Base-by-base conservation (phyloP, 2,113 vertebrate species). In the Phyllostomus discolor region DNA sequence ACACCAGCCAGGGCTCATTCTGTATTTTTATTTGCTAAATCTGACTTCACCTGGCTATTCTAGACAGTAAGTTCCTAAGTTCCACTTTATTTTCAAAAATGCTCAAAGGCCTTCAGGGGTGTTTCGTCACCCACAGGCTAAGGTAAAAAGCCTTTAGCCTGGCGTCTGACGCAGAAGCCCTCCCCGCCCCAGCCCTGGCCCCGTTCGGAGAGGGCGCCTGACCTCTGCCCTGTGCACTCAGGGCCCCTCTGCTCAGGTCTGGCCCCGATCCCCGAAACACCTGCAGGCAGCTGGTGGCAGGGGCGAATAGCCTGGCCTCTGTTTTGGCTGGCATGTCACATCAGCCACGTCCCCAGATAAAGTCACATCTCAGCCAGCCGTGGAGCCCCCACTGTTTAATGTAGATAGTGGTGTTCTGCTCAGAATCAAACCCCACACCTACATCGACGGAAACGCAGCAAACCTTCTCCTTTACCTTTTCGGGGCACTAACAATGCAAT, bases 151-250 rank as follows among this genome's bases (percentile, higher is more conserved):
- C 33, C 38, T 86, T 59, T 64, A 66, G 59, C 48, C 10, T 79
- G 38, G 19, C 31, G 38, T 67, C 73, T 86, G 90, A 78, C 16
- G 4, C 16, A 54, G 50, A 41, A 31, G 2, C 19, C 15, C 4
- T 4, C 17, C 14, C 16, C 33, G 4, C 33, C 24, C 19, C 5
- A 2, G 0, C 12, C 8, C 16, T 22, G 0, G 8, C 15, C 31
- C 20, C 0, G 0, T 2, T 24, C 11, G 14, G 54, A 28, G 7
- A 3, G 10, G 41, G 4, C 12, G 33, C 35, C 15, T 41, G 1
- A 5, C 4, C 16, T 7, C 72, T 41, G 19, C 16, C 17, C 0
- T 10, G 15, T 2, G 1, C 3, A 2, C 15, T 2, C 5, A 8
- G 24, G 24, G 11, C 5, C 8, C 0, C 22, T 3, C 28, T 4